Conservation (phyloP, 1,140 invertebrate species). For the Mactra quadrangularis region DNA sequence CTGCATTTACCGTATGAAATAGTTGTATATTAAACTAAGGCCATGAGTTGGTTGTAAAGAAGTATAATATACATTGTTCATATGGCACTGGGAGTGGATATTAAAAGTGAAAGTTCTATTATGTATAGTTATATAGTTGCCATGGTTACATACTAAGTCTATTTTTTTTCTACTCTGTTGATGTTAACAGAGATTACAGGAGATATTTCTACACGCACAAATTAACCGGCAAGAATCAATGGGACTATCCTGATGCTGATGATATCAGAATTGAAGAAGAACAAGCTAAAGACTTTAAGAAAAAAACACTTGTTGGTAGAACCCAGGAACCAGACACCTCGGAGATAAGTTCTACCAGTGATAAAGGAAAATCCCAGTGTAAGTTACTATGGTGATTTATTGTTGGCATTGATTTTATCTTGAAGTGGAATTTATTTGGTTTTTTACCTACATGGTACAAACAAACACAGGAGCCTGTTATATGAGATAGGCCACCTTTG, state of each 20-base stretch:
- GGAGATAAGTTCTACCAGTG: slow-evolving; percentile 29
- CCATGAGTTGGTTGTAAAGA: too few relatives aligned
- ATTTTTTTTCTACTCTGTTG: slow-evolving; percentile 57
- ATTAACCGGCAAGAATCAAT: slow-evolving; percentile 86
- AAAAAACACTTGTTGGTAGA: neutral
- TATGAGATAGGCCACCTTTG: too few relatives aligned
- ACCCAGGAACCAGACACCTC: neutral
- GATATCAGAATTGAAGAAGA: slow-evolving; percentile 61
- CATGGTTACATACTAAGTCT: slow-evolving; percentile 20
- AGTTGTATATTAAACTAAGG: too few relatives aligned
- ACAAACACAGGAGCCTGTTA: too few relatives aligned
- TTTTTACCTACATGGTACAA: too few relatives aligned
- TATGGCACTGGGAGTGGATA: too few relatives aligned
- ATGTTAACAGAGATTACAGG: slow-evolving; percentile 87
- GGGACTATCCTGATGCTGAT: slow-evolving; percentile 87
- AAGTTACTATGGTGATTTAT: neutral
- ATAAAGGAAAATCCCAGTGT: slow-evolving; percentile 15
- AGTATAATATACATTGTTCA: too few relatives aligned
- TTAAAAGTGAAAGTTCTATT: too few relatives aligned
- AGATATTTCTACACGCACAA: slow-evolving; percentile 89
- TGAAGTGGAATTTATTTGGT: too few relatives aligned
- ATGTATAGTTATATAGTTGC: too few relatives aligned
- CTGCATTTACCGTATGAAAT: too few relatives aligned
- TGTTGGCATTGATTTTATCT: neutral
- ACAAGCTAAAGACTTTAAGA: slow-evolving; percentile 48